Conservation (phyloP, 1,140 invertebrate genomes). For the Anastrepha ludens region DNA sequence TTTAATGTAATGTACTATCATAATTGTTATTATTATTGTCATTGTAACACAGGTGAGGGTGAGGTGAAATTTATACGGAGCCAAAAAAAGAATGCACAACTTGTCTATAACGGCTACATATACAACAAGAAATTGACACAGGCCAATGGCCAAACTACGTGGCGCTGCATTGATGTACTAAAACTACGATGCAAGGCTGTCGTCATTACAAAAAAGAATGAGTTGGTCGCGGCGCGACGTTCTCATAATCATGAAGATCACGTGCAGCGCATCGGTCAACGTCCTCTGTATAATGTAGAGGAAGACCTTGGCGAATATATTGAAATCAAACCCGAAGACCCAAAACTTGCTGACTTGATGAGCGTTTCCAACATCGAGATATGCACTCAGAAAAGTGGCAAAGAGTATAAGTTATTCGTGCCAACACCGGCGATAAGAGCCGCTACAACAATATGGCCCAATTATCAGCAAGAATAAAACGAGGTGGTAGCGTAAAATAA, state of each 20-base stretch:
- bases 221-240: constrained; percentile 55
- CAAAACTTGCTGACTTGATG: constrained; percentile 67
- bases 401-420: constrained; percentile 66
- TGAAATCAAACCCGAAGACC: constrained; percentile 61
- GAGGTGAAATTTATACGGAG: constrained; percentile 61
- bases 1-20: background rate
- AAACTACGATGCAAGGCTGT: constrained; percentile 61
- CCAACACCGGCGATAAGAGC: constrained; percentile 8
- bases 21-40: constrained; percentile 26
- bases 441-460: constrained; percentile 38
- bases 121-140: constrained; percentile 63
- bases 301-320: constrained; percentile 60
- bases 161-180: constrained; percentile 60
- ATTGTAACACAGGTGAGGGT: constrained; percentile 25
- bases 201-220: constrained; percentile 60
- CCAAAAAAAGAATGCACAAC: constrained; percentile 63
- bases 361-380: constrained; percentile 68
- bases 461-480: constrained; percentile 19
- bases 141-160: constrained; percentile 62
- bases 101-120: constrained; percentile 60
- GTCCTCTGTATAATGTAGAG: constrained; percentile 58
- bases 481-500: background rate
- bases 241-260: constrained; percentile 60
- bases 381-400: constrained; percentile 64
- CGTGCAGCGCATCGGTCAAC: constrained; percentile 56